phyloP scores from a whole-genome alignment of 53 echinoderm and acorn worm genomes.

The Patiria pectinifera region DNA sequence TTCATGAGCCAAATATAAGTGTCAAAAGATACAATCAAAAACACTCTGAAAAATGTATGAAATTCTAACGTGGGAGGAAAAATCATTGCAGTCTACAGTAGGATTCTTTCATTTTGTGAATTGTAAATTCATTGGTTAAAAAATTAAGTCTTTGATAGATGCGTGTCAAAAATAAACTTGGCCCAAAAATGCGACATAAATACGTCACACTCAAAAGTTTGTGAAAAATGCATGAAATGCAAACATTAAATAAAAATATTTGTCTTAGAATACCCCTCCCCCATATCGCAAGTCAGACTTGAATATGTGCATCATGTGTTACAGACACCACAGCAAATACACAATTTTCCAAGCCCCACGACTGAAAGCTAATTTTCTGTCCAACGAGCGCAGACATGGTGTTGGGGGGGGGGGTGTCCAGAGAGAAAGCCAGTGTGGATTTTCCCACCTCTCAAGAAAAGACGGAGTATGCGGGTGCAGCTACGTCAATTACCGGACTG shows the following conservation, averaged over 20 bases:
- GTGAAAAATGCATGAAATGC: constrained; percentile 22
- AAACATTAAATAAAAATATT: not conserved
- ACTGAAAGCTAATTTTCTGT: constrained; percentile 58
- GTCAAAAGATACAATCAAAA: too few relatives aligned
- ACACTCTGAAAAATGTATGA: too few relatives aligned
- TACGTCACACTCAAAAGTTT: not conserved
- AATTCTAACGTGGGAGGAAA: too few relatives aligned
- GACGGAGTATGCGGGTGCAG: constrained; percentile 17
- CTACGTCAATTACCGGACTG: constrained; percentile 49
- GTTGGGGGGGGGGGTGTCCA: too few relatives aligned
- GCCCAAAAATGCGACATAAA: not conserved
- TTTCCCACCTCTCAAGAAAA: constrained; percentile 58
- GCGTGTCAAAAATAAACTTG: not conserved
- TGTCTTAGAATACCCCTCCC: not conserved
- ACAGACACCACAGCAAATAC: constrained; percentile 13
- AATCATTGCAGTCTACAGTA: too few relatives aligned
- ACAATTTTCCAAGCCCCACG: constrained; percentile 22
- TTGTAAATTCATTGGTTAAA: too few relatives aligned
- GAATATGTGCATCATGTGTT: not conserved
- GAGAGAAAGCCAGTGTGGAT: constrained; percentile 30
- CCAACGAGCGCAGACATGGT: not conserved
- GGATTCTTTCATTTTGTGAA: too few relatives aligned
- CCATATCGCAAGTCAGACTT: not conserved
- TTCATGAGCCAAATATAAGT: too few relatives aligned
- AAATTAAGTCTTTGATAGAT: not conserved